Conservation (phyloP, 2,797 vertebrate genomes). For the Nyctibius grandis region DNA sequence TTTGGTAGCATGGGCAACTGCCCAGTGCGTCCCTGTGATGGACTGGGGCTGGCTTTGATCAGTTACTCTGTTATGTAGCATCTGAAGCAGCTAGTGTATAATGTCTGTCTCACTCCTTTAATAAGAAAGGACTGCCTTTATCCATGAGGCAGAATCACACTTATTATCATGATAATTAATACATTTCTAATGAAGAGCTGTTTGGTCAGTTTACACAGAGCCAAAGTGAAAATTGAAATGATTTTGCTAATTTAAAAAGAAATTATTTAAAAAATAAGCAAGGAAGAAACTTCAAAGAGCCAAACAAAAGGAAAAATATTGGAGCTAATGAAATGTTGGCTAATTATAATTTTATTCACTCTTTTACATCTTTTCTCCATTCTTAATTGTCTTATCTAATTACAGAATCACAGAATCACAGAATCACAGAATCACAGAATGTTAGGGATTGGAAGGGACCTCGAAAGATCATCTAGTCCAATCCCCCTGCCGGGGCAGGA, state of each 20-base stretch:
- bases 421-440: too few species aligned
- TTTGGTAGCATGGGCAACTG: not conserved
- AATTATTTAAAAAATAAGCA: constrained; percentile 9
- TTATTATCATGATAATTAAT: constrained; percentile 59
- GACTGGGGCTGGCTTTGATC: constrained; percentile 16
- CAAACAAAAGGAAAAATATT: constrained; percentile 27
- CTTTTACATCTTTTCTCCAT: not conserved
- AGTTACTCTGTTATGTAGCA: not conserved
- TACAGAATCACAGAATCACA: too few species aligned
- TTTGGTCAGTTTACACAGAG: constrained; percentile 22
- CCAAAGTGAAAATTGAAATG: constrained; percentile 22
- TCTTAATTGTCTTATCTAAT: constrained; percentile 22
- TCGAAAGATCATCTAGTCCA: too few species aligned
- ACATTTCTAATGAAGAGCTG: constrained; percentile 31
- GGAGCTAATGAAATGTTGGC: not conserved
- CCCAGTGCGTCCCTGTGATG: not conserved
- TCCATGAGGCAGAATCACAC: not conserved
- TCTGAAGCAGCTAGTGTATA: not conserved
- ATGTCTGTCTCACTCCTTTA: not conserved
- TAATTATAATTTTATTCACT: constrained; percentile 25
- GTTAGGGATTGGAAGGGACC: too few species aligned
- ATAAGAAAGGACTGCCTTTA: constrained; percentile 16
- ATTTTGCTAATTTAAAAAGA: constrained; percentile 23
- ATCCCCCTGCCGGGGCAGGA: too few species aligned
- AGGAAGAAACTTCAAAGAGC: not conserved